phyloP scores from a whole-genome alignment of 1,140 invertebrate genomes.

The Paracyclopina nana region DNA sequence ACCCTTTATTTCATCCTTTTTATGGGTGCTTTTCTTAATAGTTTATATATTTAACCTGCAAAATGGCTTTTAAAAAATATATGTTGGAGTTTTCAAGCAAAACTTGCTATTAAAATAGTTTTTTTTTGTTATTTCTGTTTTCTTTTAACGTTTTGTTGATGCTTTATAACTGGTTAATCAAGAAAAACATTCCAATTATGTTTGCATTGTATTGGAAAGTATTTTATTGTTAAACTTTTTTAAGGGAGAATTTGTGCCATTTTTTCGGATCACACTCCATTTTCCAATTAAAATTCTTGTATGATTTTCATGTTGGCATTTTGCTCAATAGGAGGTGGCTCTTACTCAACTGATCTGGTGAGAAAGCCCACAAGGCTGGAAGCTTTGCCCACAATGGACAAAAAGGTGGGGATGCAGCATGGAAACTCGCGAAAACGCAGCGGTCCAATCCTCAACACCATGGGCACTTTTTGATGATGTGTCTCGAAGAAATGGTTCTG shows the following conservation, averaged over 20 bases:
- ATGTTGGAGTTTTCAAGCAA: too few relatives aligned
- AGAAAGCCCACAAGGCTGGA: conserved; percentile 9
- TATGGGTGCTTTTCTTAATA: too few relatives aligned
- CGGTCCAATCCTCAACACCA: conserved; percentile 10
- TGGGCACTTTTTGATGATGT: conserved; percentile 12
- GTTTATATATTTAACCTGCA: too few relatives aligned
- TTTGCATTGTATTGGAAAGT: not conserved
- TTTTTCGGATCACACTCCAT: too few relatives aligned
- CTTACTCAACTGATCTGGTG: not conserved
- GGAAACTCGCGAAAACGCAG: not conserved
- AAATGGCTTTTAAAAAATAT: too few relatives aligned
- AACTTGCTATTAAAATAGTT: too few relatives aligned
- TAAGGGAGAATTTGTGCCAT: not conserved
- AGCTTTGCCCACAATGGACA: conserved; percentile 2
- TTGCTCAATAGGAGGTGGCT: not conserved
- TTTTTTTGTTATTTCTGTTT: too few relatives aligned
- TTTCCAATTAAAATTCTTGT: too few relatives aligned
- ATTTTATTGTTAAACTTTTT: not conserved
- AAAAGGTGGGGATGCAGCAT: not conserved
- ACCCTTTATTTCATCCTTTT: too few relatives aligned
- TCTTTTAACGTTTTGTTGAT: too few relatives aligned
- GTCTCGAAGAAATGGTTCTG: too few relatives aligned
- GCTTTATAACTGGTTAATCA: too few relatives aligned
- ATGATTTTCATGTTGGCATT: not conserved
- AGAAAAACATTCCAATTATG: not conserved